Evolutionary conservation across 2,113 vertebrate species (phyloP).

Genomic region (Varanus komodoensis): DNA sequence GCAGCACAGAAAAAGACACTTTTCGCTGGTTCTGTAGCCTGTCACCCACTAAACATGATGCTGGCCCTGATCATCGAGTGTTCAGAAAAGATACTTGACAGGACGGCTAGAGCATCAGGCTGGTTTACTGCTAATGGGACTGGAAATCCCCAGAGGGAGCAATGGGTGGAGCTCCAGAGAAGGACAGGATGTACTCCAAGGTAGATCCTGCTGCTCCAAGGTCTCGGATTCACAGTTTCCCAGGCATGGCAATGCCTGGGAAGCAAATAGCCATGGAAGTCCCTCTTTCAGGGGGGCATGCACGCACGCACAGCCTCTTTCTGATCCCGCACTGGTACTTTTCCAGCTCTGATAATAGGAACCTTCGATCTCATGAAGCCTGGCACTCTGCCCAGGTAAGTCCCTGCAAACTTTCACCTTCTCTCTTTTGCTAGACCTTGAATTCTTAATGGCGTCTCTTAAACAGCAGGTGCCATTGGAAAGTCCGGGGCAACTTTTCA

Average conservation of each 20-base stretch:
- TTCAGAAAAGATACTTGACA: neutral
- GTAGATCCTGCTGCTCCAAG: neutral
- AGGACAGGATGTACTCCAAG: neutral
- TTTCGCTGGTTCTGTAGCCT: neutral
- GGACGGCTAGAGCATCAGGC: neutral
- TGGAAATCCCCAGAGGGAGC: neutral
- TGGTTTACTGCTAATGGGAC: neutral
- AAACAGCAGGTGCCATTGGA: conserved; percentile 7
- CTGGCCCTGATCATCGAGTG: neutral
- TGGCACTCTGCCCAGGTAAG: conserved; percentile 25
- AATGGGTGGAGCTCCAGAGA: neutral
- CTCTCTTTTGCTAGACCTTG: conserved; percentile 51
- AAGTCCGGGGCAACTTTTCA: neutral
- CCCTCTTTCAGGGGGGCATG: neutral
- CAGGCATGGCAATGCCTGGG: neutral
- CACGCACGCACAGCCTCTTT: neutral
- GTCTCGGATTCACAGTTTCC: neutral
- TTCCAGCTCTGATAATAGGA: conserved; percentile 1
- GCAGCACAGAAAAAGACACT: neutral
- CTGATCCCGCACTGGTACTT: no score
- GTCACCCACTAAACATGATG: neutral
- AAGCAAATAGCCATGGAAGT: neutral
- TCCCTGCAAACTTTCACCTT: conserved; percentile 15
- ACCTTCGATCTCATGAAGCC: conserved; percentile 7
- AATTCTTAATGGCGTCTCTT: conserved; percentile 31